A percentile compares a stretch with the other conserved stretches of the same genome.
phyloP scores from a whole-genome alignment of 2,797 vertebrate species.

The Taenioides sp. region DNA sequence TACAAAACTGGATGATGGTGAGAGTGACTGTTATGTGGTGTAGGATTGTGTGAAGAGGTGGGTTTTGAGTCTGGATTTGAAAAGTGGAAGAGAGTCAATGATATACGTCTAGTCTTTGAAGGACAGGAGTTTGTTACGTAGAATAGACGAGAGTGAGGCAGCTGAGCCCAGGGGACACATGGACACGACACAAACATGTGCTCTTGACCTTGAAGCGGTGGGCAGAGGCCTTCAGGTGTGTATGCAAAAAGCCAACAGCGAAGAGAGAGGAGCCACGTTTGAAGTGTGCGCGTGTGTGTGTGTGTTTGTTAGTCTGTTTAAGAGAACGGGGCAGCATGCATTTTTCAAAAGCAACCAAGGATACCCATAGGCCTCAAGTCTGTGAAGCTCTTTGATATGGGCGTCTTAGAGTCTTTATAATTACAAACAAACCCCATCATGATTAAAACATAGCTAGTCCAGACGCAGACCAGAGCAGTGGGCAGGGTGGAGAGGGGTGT shows the following conservation, averaged over 20 bases:
- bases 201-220: slow-evolving; percentile 77
- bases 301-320: slow-evolving; percentile 32
- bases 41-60: no score
- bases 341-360: slow-evolving; percentile 76
- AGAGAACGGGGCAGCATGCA: slow-evolving; percentile 21
- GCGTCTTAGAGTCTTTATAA: slow-evolving; percentile 79
- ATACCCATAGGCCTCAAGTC: slow-evolving; percentile 82
- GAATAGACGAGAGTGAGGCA: slow-evolving; percentile 52
- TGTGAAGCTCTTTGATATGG: slow-evolving; percentile 79
- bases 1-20: no score
- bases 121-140: slow-evolving; percentile 50
- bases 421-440: slow-evolving; percentile 81
- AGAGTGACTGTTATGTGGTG: no score
- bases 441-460: slow-evolving; percentile 79
- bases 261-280: slow-evolving; percentile 70
- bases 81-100: no score
- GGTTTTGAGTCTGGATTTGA: no score
- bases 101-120: slow-evolving; percentile 68
- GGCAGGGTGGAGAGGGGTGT: not conserved
- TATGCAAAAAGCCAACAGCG: slow-evolving; percentile 68
- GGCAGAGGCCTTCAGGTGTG: not conserved
- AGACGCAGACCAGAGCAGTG: slow-evolving; percentile 39
- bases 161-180: slow-evolving; percentile 64
- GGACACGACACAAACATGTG: slow-evolving; percentile 71
- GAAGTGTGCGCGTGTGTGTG: slow-evolving; percentile 51